Conservation (phyloP, 2,797 vertebrate genomes). For the Ataeniobius toweri region DNA sequence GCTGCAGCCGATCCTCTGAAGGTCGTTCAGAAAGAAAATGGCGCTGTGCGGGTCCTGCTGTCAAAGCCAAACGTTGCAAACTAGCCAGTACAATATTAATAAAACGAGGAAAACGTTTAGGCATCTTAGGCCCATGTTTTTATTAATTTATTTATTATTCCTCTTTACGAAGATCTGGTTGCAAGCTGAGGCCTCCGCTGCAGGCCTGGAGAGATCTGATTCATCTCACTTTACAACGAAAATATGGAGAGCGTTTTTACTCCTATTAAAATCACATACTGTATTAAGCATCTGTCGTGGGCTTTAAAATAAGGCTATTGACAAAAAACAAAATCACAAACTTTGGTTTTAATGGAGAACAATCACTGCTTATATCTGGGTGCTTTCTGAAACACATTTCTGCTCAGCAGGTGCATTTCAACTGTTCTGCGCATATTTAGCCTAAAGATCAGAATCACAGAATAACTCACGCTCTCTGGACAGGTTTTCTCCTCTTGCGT, state of each 20-base stretch:
- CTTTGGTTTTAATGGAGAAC: neutral
- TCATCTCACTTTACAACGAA: neutral
- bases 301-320: neutral
- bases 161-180: neutral
- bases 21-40: neutral
- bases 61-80: neutral
- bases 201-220: constrained; percentile 59
- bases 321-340: neutral
- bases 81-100: neutral
- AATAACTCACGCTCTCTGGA: constrained; percentile 77
- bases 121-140: neutral
- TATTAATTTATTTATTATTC: neutral
- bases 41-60: neutral
- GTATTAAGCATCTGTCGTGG: neutral
- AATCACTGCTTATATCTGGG: neutral
- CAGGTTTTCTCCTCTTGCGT: constrained; percentile 82
- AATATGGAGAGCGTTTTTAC: neutral
- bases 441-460: neutral
- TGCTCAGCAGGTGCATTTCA: neutral
- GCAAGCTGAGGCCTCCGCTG: constrained; percentile 36
- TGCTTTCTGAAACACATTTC: neutral
- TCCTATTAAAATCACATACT: neutral
- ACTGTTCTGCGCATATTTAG: neutral
- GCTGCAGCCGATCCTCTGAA: neutral
- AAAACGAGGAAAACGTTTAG: neutral